phyloP scores from a whole-genome alignment of 2,113 vertebrate genomes.

The Crotalus viridis region DNA sequence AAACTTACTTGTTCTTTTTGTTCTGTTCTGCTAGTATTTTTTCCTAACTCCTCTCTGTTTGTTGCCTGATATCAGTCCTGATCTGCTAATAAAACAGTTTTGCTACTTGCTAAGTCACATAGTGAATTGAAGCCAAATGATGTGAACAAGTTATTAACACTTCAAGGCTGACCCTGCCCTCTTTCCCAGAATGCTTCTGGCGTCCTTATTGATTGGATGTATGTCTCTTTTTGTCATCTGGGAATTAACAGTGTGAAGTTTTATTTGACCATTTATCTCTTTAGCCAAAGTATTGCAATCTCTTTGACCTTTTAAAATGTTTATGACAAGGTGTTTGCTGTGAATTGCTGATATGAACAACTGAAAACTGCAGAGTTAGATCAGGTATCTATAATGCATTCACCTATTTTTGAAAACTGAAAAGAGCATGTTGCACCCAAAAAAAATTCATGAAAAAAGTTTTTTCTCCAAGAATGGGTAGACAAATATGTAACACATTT shows the following conservation, averaged over 20 bases:
- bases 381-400: conserved; percentile 11
- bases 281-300: conserved; percentile 70
- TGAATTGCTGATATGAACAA: conserved; percentile 57
- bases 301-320: conserved; percentile 81
- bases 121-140: conserved; percentile 47
- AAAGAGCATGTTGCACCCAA: neutral
- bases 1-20: conserved; percentile 49
- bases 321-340: conserved; percentile 66
- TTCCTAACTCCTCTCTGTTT: conserved; percentile 40
- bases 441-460: neutral
- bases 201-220: conserved; percentile 68
- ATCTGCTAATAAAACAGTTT: conserved; percentile 39
- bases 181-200: conserved; percentile 65
- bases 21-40: conserved; percentile 19
- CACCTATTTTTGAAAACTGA: conserved; percentile 28
- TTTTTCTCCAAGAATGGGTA: neutral
- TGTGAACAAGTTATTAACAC: conserved; percentile 64
- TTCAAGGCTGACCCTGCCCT: conserved; percentile 66
- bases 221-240: conserved; percentile 59
- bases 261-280: conserved; percentile 76
- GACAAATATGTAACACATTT: neutral
- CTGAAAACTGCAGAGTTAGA: conserved; percentile 11
- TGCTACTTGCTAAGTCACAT: conserved; percentile 38
- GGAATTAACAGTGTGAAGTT: conserved; percentile 72
- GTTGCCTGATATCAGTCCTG: conserved; percentile 18